phyloP scores from a whole-genome alignment of 2,113 vertebrate species.

The Tetrao urogallus region DNA sequence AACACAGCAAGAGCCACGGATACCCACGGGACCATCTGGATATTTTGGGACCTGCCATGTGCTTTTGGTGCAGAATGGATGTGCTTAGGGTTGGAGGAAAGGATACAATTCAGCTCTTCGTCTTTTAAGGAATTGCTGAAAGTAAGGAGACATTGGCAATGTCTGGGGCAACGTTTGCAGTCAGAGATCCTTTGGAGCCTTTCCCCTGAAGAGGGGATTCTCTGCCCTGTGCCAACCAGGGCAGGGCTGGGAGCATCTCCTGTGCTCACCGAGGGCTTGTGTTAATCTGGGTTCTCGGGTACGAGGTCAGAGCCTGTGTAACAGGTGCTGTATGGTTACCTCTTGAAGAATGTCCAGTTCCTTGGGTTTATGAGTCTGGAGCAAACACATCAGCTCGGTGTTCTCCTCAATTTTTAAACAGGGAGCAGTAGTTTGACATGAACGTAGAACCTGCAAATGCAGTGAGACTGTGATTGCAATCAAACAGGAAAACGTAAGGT shows the following conservation, averaged over 20 bases:
- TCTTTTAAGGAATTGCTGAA: neutral
- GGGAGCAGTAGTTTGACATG: rapidly evolving
- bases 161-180: too few species aligned
- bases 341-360: neutral
- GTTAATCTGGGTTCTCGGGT: neutral
- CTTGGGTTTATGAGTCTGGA: neutral
- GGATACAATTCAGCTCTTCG: neutral
- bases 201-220: neutral
- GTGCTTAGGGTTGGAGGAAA: neutral
- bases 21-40: neutral
- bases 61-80: neutral
- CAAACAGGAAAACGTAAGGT: rapidly evolving
- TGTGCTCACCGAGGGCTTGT: neutral
- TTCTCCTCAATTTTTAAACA: constrained; percentile 12
- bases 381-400: constrained; percentile 37
- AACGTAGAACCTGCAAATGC: neutral
- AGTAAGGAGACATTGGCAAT: neutral
- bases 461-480: neutral
- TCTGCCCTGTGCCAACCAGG: neutral
- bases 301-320: neutral
- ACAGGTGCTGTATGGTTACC: neutral
- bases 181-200: rapidly evolving
- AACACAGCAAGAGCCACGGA: neutral
- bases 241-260: neutral
- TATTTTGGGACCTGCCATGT: neutral